Conservation (phyloP, 2,797 vertebrate species). For the Pangasius sanitwongsei region DNA sequence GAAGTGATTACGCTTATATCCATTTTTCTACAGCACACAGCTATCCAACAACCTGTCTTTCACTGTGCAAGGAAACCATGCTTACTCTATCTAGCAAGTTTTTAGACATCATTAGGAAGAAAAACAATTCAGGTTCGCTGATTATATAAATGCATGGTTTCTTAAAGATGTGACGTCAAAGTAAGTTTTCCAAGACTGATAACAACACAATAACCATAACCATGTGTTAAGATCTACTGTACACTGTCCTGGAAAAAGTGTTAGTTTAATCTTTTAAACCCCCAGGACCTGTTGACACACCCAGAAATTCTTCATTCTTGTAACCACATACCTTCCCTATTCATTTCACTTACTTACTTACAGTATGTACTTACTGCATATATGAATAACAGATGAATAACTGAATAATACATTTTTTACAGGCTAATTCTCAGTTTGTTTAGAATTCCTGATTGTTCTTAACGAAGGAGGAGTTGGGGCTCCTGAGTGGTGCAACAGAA, state of each 20-base stretch:
- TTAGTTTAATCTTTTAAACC: background rate
- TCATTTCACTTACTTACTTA: background rate
- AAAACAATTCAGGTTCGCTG: too few species aligned
- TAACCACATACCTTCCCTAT: background rate
- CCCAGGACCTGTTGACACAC: background rate
- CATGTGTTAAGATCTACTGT: background rate
- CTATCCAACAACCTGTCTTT: background rate
- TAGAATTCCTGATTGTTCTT: too few species aligned
- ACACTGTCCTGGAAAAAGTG: too few species aligned
- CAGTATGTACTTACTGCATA: background rate
- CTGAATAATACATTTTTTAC: background rate
- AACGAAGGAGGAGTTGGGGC: too few species aligned
- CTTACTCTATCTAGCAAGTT: too few species aligned
- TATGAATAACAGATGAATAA: background rate
- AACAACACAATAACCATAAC: background rate
- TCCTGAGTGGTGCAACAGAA: background rate
- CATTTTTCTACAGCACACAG: background rate
- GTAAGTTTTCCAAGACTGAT: background rate
- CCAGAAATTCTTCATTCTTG: background rate
- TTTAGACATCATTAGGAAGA: background rate
- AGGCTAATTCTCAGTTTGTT: background rate
- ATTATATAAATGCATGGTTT: background rate
- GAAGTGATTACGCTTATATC: background rate
- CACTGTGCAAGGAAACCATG: background rate
- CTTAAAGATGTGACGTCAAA: background rate